Base-by-base conservation (phyloP, 2,797 vertebrate species). In the Neoniphon sammara region DNA sequence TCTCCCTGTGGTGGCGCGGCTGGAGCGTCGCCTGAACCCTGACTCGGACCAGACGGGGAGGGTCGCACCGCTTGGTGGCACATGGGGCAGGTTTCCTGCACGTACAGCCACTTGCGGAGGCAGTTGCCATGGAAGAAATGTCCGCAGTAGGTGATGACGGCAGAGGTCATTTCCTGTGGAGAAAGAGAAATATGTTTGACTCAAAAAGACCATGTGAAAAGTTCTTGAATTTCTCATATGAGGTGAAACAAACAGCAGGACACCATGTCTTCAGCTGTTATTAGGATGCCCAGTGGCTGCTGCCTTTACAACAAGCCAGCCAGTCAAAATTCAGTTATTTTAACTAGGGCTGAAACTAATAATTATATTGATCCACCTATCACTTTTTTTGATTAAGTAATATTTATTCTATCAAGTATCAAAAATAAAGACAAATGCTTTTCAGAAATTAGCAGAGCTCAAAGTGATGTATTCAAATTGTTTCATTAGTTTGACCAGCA, bases 81-180 rank as follows among this genome's bases (percentile, higher is more conserved):
- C 95, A 96, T 93, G 42, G 96, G 96, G 49, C 96, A 96, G 1
- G 95, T 94, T 85, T 96, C 95, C 90, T 96, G 95, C 46, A 97
- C 93, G 0, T 96, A 96, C 11, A 97, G 90, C 96, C 95, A 96
- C 87, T 96, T 95, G 58, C 94, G 93, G 20, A 96, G 94, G 77
- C 96, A 97, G 88, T 91, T 84, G 0, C 90, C 92, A 0, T 96
- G 95, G 87, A 96, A 97, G 85, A 95, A 94, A 88, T 97, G 95
- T 44, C 91, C 89, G 18, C 96, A 96, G 76, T 92, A 88, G 8
- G 95, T 97, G 76, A 96, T 81, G 27, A 96, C 94, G 0, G 95
- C 95, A 9, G 93, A 89, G 56, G 60, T 89, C 96, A 96, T 96
- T 78, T 95, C 95, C 95, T 96, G 91, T 1, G 30, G 60, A 78